Conservation (phyloP, 1,140 invertebrate species). For the Heliconius eleuchia region DNA sequence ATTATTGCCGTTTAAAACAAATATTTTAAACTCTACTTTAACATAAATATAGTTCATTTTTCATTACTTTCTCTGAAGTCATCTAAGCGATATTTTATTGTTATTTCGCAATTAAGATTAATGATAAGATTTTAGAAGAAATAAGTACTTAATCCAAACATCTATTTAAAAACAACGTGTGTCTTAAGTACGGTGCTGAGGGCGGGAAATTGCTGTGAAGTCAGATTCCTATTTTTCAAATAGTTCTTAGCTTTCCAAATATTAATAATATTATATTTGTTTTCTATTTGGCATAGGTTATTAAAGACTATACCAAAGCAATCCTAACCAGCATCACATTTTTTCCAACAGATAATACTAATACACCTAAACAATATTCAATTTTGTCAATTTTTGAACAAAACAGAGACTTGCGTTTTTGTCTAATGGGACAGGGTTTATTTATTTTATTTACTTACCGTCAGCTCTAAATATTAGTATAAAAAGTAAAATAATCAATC, state of each 20-base stretch:
- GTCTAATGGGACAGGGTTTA: no score
- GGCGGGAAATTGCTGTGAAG: constrained; percentile 61
- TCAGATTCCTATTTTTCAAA: constrained; percentile 32
- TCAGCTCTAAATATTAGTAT: no score
- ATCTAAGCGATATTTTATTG: constrained; percentile 75
- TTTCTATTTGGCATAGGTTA: no score
- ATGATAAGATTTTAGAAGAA: constrained; percentile 76
- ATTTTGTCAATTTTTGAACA: no score
- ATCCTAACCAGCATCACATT: no score
- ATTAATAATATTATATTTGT: background rate
- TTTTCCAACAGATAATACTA: no score
- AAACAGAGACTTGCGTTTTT: no score
- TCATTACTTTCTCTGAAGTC: constrained; percentile 36
- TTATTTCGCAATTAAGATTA: constrained; percentile 79
- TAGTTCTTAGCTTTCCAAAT: background rate
- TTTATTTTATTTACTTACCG: no score
- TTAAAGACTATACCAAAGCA: no score
- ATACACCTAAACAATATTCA: no score
- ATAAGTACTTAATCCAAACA: constrained; percentile 77
- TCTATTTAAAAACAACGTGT: constrained; percentile 70
- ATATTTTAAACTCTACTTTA: constrained; percentile 53
- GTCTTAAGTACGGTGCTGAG: constrained; percentile 61
- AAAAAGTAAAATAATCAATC: no score
- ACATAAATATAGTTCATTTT: constrained; percentile 28
- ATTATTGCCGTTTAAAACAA: constrained; percentile 53